Evolutionary conservation across 37 sponge, comb jelly and placozoan genomes (phyloP).

Genomic region (Chondrilla cf. caribensis): DNA sequence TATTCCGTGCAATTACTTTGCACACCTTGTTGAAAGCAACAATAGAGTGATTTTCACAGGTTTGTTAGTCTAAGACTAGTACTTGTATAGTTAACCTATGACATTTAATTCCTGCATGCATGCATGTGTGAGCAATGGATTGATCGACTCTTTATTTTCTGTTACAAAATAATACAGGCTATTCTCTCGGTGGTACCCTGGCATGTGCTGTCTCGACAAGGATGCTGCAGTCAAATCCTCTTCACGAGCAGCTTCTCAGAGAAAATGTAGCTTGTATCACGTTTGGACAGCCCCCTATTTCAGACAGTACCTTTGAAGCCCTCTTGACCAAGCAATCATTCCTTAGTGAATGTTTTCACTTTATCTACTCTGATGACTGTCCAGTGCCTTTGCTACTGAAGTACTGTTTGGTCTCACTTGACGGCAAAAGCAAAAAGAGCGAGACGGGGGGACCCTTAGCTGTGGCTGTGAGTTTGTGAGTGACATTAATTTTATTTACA

Average conservation of each 20-base stretch:
- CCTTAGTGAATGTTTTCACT: conserved; percentile 5
- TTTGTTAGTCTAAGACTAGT: background rate
- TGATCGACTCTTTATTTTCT: too few species aligned
- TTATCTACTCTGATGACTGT: conserved; percentile 17
- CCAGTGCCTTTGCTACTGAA: conserved; percentile 20
- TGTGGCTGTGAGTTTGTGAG: background rate
- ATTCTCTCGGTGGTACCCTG: conserved; percentile 41
- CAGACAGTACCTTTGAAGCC: background rate
- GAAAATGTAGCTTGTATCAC: conserved; percentile 42
- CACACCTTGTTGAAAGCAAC: background rate
- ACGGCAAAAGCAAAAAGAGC: background rate
- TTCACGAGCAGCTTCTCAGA: conserved; percentile 30
- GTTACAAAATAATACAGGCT: conserved; percentile 14
- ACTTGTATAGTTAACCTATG: background rate
- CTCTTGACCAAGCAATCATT: background rate
- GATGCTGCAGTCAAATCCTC: conserved; percentile 11
- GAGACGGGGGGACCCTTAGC: background rate
- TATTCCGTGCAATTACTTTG: background rate
- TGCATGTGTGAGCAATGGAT: too few species aligned
- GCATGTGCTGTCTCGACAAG: conserved; percentile 28
- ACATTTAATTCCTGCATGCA: background rate
- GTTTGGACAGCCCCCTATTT: conserved; percentile 38
- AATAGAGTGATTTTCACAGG: conserved; percentile 10
- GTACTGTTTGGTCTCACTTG: background rate
- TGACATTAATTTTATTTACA: too few species aligned